A percentile compares a stretch with the other conserved stretches of the same genome.
phyloP scores from a whole-genome alignment of 2,113 vertebrate species.

The Suricata suricatta region DNA sequence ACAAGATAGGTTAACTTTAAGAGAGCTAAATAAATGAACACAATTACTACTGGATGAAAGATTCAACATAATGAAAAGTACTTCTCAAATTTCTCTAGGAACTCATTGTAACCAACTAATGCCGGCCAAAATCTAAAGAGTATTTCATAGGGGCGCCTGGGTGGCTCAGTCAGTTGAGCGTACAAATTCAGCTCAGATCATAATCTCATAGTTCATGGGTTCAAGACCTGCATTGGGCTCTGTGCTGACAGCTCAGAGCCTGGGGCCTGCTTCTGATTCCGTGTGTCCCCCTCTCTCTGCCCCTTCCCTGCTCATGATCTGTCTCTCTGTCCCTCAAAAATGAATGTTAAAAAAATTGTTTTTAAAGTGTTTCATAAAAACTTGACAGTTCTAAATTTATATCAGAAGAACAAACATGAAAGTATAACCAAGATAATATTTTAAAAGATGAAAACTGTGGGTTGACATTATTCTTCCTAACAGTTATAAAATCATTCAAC shows the following conservation, averaged over 20 bases:
- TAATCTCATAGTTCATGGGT: too few relatives aligned
- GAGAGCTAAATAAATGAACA: background rate
- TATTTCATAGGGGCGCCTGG: background rate
- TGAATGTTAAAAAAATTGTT: too few relatives aligned
- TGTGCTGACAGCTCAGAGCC: too few relatives aligned
- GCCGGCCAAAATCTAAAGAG: background rate
- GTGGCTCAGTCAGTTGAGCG: too few relatives aligned
- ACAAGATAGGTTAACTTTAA: background rate
- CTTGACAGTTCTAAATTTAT: background rate
- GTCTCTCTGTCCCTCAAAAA: too few relatives aligned
- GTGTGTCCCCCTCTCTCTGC: too few relatives aligned
- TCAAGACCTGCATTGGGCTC: too few relatives aligned
- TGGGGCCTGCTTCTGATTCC: too few relatives aligned
- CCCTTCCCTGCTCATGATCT: too few relatives aligned
- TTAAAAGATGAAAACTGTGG: background rate
- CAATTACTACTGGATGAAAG: background rate
- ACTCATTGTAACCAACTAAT: background rate
- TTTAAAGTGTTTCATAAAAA: background rate
- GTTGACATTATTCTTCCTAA: background rate
- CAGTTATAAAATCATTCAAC: background rate
- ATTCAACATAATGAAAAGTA: background rate
- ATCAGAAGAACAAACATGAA: background rate
- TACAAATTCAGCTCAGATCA: too few relatives aligned
- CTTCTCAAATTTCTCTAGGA: background rate
- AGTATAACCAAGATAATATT: background rate